These are phyloP conservation scores for Melopsittacus undulatus DNA, from an alignment of 2,797 vertebrate genomes.

Conservation along the genomic window DNA sequence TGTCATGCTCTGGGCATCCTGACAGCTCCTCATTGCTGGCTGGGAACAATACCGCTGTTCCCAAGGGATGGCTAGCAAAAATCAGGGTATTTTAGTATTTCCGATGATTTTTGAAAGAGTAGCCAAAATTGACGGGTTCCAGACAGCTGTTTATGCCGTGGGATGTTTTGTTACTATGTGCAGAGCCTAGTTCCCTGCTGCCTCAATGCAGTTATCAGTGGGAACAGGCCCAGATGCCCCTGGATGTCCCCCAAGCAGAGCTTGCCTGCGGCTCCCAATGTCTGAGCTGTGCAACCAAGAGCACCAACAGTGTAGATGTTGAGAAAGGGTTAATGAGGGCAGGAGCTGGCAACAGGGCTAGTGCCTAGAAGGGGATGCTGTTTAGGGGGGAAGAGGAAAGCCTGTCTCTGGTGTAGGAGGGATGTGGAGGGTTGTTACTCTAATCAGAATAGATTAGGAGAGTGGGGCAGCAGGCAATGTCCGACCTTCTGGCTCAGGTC, in stretches of 20 bases:
- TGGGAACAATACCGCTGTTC: slow-evolving; percentile 2
- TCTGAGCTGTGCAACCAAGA: background rate
- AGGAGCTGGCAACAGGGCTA: background rate
- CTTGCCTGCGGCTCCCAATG: fast-evolving
- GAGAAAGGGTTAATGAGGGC: background rate
- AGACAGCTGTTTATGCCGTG: background rate
- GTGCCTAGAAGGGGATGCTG: background rate
- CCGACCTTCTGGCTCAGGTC: background rate
- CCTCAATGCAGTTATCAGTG: fast-evolving
- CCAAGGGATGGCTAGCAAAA: slow-evolving; percentile 17
- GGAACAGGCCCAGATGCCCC: background rate
- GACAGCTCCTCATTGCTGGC: slow-evolving; percentile 17
- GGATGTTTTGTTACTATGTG: background rate
- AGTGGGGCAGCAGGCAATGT: background rate
- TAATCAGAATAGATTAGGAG: background rate
- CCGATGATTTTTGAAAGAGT: background rate
- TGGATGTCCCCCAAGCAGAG: fast-evolving
- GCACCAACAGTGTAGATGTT: fast-evolving
- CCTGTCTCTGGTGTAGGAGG: background rate
- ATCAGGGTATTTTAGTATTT: slow-evolving; percentile 18
- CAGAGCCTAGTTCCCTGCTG: background rate
- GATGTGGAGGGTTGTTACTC: background rate
- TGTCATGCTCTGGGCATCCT: slow-evolving; percentile 32
- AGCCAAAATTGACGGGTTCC: background rate
- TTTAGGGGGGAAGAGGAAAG: background rate